Evolutionary conservation across 2,797 vertebrate genomes (phyloP).

Genomic region (Pampus argenteus): DNA sequence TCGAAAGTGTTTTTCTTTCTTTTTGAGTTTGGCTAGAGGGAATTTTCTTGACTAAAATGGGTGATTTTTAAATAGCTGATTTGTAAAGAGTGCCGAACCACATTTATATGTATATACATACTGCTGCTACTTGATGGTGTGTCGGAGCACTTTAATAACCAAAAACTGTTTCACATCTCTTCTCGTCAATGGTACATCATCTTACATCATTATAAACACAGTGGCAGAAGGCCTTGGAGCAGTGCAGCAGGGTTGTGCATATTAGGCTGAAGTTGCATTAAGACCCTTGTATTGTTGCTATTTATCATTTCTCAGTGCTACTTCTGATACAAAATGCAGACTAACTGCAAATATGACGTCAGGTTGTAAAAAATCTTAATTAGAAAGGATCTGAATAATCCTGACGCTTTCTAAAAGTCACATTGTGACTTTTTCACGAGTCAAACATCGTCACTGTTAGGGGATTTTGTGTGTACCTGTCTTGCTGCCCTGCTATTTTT

Average conservation of each 20-base stretch:
- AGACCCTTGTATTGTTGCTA: constrained; percentile 30
- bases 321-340: constrained; percentile 11
- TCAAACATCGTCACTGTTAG: constrained; percentile 6
- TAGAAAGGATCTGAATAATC: constrained; percentile 22
- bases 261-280: constrained; percentile 21
- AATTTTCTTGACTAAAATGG: constrained; percentile 38
- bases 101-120: constrained; percentile 76
- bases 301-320: constrained; percentile 31
- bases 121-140: constrained; percentile 81
- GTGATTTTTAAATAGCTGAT: constrained; percentile 65
- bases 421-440: constrained; percentile 1
- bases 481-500: constrained; percentile 6
- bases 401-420: constrained; percentile 10
- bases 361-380: constrained; percentile 12
- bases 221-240: constrained; percentile 34
- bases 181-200: constrained; percentile 42
- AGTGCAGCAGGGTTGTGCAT: constrained; percentile 24
- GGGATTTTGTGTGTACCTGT: constrained; percentile 8
- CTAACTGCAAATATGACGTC: constrained; percentile 21
- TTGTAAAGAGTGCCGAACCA: constrained; percentile 70
- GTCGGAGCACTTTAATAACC: constrained; percentile 82
- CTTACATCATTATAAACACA: constrained; percentile 34
- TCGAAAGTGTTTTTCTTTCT: constrained; percentile 36
- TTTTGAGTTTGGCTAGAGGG: constrained; percentile 38
- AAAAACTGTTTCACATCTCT: constrained; percentile 69